A percentile compares a stretch with the other conserved stretches of the same genome.
Conservation (phyloP, 53 echinoderm and acorn worm species). For the Zoroaster sp. region DNA sequence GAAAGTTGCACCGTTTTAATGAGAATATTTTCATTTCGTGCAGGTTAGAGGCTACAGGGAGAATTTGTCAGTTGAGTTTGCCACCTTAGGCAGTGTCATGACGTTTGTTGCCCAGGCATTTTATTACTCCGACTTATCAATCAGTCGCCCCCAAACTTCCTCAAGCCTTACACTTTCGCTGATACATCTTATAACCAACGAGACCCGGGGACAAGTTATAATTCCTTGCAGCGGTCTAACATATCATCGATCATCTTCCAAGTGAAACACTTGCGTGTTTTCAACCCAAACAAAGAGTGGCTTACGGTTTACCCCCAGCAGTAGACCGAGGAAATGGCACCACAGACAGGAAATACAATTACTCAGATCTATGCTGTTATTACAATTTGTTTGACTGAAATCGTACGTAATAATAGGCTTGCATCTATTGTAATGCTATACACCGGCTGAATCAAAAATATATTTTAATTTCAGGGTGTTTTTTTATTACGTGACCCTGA, state of each 20-base stretch:
- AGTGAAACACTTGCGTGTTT: not conserved
- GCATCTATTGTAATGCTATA: no score
- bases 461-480: no score
- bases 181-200: not conserved
- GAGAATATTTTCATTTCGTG: constrained; percentile 36
- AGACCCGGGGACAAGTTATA: not conserved
- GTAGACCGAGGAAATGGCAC: not conserved
- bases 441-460: no score
- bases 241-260: not conserved
- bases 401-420: no score
- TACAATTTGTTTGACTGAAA: no score
- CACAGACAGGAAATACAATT: not conserved
- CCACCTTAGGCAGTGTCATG: not conserved
- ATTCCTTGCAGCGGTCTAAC: not conserved
- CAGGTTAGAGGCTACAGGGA: not conserved
- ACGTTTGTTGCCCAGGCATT: constrained; percentile 21
- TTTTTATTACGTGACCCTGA: no score
- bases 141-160: not conserved
- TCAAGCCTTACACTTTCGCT: not conserved
- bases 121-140: constrained; percentile 10
- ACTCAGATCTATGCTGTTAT: not conserved
- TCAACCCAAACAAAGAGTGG: not conserved
- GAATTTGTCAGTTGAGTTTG: not conserved
- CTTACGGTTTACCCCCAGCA: not conserved
- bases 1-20: constrained; percentile 21